phyloP scores from a whole-genome alignment of 1,140 invertebrate species.

The Adelges cooleyi region DNA sequence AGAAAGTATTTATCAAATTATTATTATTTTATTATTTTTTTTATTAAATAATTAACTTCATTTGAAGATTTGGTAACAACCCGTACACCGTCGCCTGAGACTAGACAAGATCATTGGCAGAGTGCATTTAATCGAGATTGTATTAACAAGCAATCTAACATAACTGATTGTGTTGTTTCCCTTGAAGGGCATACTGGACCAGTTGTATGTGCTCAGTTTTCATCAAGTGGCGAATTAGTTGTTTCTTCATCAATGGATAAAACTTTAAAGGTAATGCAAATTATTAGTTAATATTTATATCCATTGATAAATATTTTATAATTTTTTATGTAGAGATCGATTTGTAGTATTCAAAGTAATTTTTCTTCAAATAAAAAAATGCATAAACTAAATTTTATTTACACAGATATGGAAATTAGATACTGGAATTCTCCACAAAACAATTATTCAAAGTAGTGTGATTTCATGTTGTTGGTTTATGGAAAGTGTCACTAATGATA shows the following conservation, averaged over 20 bases:
- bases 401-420: conserved; percentile 14
- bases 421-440: not conserved
- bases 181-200: not conserved
- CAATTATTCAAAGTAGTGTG: not conserved
- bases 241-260: conserved; percentile 8
- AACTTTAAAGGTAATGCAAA: conserved; percentile 11
- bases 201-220: conserved; percentile 14
- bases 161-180: not conserved
- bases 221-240: not conserved
- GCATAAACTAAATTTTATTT: no score
- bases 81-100: conserved; percentile 12
- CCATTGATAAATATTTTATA: no score
- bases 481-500: not conserved
- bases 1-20: conserved; percentile 1
- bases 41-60: not conserved
- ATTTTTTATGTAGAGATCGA: no score
- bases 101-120: conserved; percentile 10
- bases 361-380: no score
- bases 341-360: no score
- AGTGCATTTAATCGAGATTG: not conserved
- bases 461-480: conserved; percentile 5
- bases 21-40: not conserved
- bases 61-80: conserved; percentile 6
- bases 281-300: no score
- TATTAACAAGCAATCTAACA: not conserved